Percentiles rank a stretch among this genome's conserved stretches.
Conservation (phyloP, 2,797 vertebrate genomes). For the Cygnus olor region DNA sequence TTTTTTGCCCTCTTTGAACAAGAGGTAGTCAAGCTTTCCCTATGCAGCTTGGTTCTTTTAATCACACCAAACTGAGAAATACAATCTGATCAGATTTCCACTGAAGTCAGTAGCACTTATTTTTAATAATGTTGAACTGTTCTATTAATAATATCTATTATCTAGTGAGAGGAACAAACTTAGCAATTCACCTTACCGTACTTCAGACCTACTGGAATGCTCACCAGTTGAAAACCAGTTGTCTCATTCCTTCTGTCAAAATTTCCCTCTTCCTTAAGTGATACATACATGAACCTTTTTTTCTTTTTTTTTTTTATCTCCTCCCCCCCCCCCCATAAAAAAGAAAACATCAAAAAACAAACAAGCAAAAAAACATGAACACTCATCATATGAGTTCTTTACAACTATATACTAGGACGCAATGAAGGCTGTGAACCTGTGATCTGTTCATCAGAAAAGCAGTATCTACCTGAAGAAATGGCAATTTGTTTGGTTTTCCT, state of each 20-base stretch:
- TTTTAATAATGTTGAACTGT: neutral
- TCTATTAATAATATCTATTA: neutral
- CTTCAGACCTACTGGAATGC: neutral
- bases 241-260: neutral
- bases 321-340: neutral
- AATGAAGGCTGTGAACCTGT: neutral
- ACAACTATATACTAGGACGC: neutral
- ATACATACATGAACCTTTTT: accelerated
- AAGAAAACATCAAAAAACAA: neutral
- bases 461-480: neutral
- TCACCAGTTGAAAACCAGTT: neutral
- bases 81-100: neutral
- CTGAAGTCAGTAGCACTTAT: neutral
- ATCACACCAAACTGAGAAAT: neutral
- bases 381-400: neutral
- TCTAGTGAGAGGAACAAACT: neutral
- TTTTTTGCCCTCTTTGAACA: neutral
- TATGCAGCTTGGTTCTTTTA: neutral
- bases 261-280: neutral
- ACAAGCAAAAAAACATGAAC: neutral
- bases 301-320: too few relatives aligned
- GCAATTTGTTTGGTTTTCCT: conserved; percentile 25
- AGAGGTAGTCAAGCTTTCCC: neutral
- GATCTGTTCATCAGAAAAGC: neutral
- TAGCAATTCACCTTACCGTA: neutral